Conservation (phyloP, 2,113 vertebrate species). For the Carollia perspicillata region DNA sequence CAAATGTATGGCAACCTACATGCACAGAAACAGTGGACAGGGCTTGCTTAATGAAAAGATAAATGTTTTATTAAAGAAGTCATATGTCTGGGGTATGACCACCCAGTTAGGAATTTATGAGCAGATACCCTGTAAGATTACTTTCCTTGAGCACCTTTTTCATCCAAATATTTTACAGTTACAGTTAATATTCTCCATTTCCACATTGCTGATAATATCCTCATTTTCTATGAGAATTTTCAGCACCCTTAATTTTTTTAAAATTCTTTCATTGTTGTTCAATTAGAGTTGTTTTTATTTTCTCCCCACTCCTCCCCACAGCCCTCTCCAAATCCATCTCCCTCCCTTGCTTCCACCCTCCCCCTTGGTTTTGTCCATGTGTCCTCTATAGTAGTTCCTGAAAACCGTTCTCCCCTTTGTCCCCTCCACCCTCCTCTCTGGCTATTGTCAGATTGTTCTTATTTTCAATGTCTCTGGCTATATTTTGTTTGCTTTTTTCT, state of each 20-base stretch:
- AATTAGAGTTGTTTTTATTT: no score
- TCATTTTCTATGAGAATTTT: constrained; percentile 21
- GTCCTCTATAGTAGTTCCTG: no score
- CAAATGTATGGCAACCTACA: neutral
- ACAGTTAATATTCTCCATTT: neutral
- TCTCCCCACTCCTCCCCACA: no score
- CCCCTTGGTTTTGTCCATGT: no score
- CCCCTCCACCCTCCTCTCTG: no score
- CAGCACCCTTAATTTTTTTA: neutral
- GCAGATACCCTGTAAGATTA: neutral
- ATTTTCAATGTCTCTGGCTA: no score
- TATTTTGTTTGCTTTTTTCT: no score
- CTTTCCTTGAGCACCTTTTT: neutral
- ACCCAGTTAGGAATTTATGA: neutral
- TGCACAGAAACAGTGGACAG: neutral
- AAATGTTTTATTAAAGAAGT: neutral
- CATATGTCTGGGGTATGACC: neutral
- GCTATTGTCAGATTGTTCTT: no score
- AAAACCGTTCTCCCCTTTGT: no score
- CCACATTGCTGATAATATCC: neutral
- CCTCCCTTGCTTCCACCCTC: no score
- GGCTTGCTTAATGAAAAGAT: neutral
- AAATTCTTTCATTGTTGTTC: no score
- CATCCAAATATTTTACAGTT: neutral
- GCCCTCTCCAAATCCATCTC: no score